phyloP scores from a whole-genome alignment of 2,113 vertebrate genomes.

The Sclerurus mexicanus region DNA sequence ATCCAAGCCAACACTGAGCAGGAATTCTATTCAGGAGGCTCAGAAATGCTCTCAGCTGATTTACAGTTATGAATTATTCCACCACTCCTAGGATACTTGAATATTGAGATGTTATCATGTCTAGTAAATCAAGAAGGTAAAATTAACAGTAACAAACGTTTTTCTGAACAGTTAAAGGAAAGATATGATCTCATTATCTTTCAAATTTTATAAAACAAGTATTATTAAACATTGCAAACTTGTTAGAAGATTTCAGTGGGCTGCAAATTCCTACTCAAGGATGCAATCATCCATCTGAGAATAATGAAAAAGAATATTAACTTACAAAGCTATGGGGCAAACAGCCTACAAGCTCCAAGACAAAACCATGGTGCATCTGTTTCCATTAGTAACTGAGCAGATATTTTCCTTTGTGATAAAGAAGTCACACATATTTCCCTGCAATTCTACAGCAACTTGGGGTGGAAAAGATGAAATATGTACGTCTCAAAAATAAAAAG shows the following conservation, averaged over 20 bases:
- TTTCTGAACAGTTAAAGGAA: neutral
- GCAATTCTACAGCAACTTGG: neutral
- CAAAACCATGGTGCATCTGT: neutral
- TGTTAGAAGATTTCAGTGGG: neutral
- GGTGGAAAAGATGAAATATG: neutral
- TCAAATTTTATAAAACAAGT: conserved; percentile 31
- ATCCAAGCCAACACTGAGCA: neutral
- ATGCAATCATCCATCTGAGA: neutral
- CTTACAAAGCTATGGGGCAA: neutral
- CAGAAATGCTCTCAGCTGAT: conserved; percentile 30
- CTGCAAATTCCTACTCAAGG: conserved; percentile 26
- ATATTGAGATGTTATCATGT: conserved; percentile 9
- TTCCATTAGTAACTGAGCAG: conserved; percentile 30
- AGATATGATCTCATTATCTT: neutral
- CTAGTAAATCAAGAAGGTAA: conserved; percentile 23
- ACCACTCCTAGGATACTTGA: neutral
- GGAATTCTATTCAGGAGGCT: neutral
- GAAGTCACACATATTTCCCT: neutral
- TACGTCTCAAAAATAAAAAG: neutral
- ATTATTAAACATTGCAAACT: conserved; percentile 41
- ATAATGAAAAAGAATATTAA: conserved; percentile 16
- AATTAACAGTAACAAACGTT: conserved; percentile 32
- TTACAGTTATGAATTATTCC: conserved; percentile 13
- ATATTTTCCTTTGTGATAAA: neutral
- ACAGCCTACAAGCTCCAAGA: conserved; percentile 3